A percentile compares a stretch with the other conserved stretches of the same genome.
Evolutionary conservation across 2,113 vertebrate genomes (phyloP).

Genomic region (Corythaixoides concolor): DNA sequence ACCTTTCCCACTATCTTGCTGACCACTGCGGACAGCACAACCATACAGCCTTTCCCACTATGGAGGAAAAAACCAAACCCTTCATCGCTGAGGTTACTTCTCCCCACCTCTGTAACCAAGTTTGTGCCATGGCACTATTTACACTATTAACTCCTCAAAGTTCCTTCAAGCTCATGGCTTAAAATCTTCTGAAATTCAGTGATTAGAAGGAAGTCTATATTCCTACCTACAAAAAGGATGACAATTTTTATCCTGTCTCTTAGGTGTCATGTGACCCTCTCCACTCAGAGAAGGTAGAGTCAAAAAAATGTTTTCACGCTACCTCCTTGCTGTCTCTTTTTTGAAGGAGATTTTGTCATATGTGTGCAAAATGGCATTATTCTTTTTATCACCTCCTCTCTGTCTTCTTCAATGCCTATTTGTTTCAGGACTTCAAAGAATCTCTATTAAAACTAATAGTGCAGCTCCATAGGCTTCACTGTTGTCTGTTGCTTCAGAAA

Average conservation of each 20-base stretch:
- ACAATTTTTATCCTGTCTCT: not conserved
- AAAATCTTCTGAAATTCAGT: not conserved
- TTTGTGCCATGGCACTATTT: not conserved
- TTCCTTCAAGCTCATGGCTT: not conserved
- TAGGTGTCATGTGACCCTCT: not conserved
- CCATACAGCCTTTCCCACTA: not conserved
- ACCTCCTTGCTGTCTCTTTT: not conserved
- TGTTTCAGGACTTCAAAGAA: not conserved
- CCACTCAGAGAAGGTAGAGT: not conserved
- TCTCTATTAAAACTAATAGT: not conserved
- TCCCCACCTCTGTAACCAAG: not conserved
- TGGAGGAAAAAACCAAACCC: not conserved
- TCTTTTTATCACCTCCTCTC: not conserved
- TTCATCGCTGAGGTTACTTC: not conserved
- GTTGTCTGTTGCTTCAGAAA: not conserved
- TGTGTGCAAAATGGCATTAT: not conserved
- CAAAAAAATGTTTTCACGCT: not conserved
- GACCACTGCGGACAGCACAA: not conserved
- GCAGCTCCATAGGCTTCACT: not conserved
- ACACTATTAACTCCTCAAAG: not conserved
- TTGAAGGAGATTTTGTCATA: not conserved
- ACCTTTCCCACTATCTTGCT: not conserved
- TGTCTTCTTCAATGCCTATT: not conserved
- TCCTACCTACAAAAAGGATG: not conserved
- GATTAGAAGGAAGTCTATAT: not conserved